Conservation (phyloP, 2,113 vertebrate genomes). For the Pyrgilauda ruficollis region DNA sequence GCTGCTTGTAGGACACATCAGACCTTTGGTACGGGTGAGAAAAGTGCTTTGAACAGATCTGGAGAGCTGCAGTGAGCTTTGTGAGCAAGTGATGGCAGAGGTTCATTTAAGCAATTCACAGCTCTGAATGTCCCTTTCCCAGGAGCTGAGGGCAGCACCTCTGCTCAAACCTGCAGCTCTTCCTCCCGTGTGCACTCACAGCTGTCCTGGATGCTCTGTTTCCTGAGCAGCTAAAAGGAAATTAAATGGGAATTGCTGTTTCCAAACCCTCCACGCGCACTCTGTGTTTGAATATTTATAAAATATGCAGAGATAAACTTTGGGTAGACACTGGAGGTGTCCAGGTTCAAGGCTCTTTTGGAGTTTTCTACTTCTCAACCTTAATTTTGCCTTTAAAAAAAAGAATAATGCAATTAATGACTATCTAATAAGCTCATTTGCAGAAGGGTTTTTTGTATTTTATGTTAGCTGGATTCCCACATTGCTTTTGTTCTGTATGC, state of each 20-base stretch:
- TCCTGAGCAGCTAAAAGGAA: not conserved
- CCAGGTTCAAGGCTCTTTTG: not conserved
- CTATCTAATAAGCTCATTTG: not conserved
- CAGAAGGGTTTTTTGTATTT: not conserved
- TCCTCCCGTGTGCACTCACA: not conserved
- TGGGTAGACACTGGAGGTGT: not conserved
- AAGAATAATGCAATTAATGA: fast-evolving
- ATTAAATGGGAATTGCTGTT: not conserved
- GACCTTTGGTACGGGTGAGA: not conserved
- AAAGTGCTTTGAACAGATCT: not conserved
- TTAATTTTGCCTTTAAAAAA: not conserved
- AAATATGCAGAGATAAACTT: not conserved
- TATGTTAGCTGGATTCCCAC: not conserved
- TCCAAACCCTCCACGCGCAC: not conserved
- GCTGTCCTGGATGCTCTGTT: fast-evolving
- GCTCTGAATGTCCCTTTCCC: not conserved
- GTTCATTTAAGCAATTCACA: not conserved
- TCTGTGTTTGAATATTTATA: fast-evolving
- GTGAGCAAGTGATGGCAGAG: fast-evolving
- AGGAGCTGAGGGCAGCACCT: not conserved
- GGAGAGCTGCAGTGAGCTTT: not conserved
- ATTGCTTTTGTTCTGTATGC: not conserved
- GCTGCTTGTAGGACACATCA: not conserved
- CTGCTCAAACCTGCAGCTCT: not conserved
- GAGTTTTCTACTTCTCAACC: not conserved